Base-by-base conservation (phyloP, 2,797 vertebrate genomes). In the Aythya fuligula region DNA sequence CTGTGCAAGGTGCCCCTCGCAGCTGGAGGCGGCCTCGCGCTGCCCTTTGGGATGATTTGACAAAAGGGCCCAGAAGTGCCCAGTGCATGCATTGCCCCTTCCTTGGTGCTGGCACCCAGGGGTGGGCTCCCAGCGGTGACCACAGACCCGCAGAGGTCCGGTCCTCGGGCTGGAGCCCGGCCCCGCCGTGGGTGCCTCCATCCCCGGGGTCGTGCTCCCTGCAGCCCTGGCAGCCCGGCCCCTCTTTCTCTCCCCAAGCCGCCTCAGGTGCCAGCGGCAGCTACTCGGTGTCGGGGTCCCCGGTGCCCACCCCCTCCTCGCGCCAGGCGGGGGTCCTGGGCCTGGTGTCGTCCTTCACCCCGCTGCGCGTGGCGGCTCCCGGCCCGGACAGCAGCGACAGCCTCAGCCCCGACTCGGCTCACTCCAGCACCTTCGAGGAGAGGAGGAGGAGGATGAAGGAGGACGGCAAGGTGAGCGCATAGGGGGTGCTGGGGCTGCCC, bases 361-460 rank as follows among this genome's bases (percentile, higher is more conserved):
- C 87, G 0, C 64, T 92, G 41, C 76, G 72, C 18, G 61, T 85
- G 24, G 28, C 57, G 8, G 15, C 30, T 2, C 73, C 89, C 8
- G n/a, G 67, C 19, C 87, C 28, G 36, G 64, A 81, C 87, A 65
- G 76, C 6, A 10, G 5, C 0, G 87, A 95, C 64, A 94, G 73
- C 58, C 39, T 38, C 49, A 5, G 17, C 69, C 51, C 77, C 0
- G 54, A 96, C 64, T 65, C 56, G 0, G 47, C 79, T 0, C 3
- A 0, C 54, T 90, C 81, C 87, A 87, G 86, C 65, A 92, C 94
- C 62, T 83, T 86, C 0, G 93, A 95, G 39, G 95, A 97, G 84
- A 9, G 76, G 62, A 93, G 80, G 78, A 88, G 38, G 86, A 97
- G 91, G 49, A 75, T 75, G 84, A 96, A 93, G 72, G 97, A 97